Evolutionary conservation across 2,113 vertebrate species (phyloP).

Genomic region (Elanoides forficatus): DNA sequence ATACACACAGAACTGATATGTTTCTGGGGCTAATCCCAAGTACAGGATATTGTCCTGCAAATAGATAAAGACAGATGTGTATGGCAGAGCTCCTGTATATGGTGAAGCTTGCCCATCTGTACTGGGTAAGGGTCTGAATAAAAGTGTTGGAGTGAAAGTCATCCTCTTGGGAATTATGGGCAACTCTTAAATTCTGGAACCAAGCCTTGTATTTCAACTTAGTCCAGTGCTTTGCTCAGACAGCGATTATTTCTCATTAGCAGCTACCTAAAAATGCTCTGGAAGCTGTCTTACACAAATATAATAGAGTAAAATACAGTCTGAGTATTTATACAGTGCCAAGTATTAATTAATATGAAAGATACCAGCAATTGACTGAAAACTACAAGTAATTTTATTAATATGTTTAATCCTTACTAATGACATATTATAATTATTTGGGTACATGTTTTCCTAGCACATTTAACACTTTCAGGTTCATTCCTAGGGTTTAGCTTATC

Average conservation of each 20-base stretch:
- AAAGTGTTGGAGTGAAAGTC: not conserved
- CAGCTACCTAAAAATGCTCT: not conserved
- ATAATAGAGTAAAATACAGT: not conserved
- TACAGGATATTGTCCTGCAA: not conserved
- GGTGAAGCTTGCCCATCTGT: not conserved
- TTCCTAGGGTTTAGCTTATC: not conserved
- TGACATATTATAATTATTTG: not conserved
- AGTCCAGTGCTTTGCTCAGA: not conserved
- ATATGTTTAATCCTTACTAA: constrained; percentile 28
- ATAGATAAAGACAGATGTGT: not conserved
- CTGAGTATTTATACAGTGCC: not conserved
- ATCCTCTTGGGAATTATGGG: not conserved
- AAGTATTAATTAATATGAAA: constrained; percentile 32
- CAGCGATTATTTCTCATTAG: not conserved
- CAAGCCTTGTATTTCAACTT: not conserved
- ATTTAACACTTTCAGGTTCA: not conserved
- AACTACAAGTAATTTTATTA: constrained; percentile 18
- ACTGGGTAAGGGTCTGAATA: not conserved
- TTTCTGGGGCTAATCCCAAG: not conserved
- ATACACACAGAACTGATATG: not conserved
- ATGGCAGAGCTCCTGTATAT: not conserved
- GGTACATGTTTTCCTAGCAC: not conserved
- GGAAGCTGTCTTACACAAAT: not conserved
- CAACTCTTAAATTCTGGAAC: not conserved
- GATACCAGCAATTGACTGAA: constrained; percentile 21